A percentile compares a stretch with the other conserved stretches of the same genome.
Conservation (phyloP, 2,888 invertebrate species). For the Drosophila siamana region DNA sequence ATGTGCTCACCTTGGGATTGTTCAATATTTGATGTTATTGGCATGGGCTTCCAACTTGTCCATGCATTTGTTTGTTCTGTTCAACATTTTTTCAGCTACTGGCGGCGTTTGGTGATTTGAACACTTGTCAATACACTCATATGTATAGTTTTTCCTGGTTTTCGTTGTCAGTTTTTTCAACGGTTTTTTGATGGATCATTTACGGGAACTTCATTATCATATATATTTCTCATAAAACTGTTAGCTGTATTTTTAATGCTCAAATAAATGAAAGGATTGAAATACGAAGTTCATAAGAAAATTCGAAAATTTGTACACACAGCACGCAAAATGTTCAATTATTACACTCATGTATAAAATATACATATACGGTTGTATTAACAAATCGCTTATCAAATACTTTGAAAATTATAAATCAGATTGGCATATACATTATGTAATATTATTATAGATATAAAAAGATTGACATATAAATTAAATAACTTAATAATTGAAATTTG, state of each 20-base stretch:
- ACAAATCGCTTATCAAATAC: too few relatives aligned
- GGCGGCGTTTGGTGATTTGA: constrained; percentile 42
- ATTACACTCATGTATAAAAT: background rate
- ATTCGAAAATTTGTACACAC: background rate
- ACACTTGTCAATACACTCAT: constrained; percentile 34
- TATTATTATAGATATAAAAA: too few relatives aligned
- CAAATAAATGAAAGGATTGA: constrained; percentile 22
- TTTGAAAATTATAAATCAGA: too few relatives aligned
- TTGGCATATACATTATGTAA: too few relatives aligned
- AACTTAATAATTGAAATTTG: too few relatives aligned
- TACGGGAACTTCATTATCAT: constrained; percentile 56
- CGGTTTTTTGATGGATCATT: constrained; percentile 68
- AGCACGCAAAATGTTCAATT: background rate
- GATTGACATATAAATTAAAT: too few relatives aligned
- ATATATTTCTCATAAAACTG: constrained; percentile 13
- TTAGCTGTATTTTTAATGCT: constrained; percentile 16
- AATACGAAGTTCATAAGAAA: background rate
- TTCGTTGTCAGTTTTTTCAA: constrained; percentile 71
- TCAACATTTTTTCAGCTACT: constrained; percentile 48
- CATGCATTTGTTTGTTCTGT: constrained; percentile 37
- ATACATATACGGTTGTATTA: too few relatives aligned
- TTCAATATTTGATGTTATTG: constrained; percentile 73
- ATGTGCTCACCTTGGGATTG: constrained; percentile 61
- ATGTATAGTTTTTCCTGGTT: constrained; percentile 5
- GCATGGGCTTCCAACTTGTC: constrained; percentile 22